A percentile compares a stretch with the other conserved stretches of the same genome.
Conservation (phyloP, 2,888 invertebrate genomes). For the Diaprepes abbreviatus region DNA sequence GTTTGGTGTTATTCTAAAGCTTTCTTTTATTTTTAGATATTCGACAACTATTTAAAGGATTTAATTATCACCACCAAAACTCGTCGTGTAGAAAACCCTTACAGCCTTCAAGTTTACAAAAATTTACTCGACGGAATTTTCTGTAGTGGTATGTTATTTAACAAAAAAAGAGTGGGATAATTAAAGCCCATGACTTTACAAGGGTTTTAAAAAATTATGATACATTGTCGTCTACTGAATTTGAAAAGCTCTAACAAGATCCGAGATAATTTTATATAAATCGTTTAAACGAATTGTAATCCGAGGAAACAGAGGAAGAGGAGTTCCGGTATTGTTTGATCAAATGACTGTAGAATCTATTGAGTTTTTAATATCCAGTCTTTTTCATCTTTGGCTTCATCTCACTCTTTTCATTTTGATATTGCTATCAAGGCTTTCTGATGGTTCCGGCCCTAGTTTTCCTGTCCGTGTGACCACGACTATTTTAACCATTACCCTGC, state of each 20-base stretch:
- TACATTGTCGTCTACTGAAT: slow-evolving; percentile 50
- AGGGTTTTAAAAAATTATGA: slow-evolving; percentile 31
- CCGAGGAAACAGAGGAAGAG: slow-evolving; percentile 43
- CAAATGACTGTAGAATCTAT: slow-evolving; percentile 34
- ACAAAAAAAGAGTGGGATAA: slow-evolving; percentile 53
- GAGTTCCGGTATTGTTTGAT: slow-evolving; percentile 52
- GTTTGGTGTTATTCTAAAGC: too few species aligned
- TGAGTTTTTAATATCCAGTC: too few species aligned
- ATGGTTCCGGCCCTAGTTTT: too few species aligned
- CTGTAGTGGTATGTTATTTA: slow-evolving; percentile 51
- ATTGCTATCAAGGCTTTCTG: too few species aligned
- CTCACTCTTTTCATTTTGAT: too few species aligned
- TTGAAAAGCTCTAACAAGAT: slow-evolving; percentile 22
- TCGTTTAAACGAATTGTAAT: slow-evolving; percentile 34
- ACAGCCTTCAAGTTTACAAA: neutral
- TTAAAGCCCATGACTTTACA: slow-evolving; percentile 50
- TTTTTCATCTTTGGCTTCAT: too few species aligned
- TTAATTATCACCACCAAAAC: too few species aligned
- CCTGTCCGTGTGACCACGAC: too few species aligned
- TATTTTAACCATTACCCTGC: too few species aligned
- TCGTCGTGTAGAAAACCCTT: neutral
- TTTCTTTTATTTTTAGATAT: too few species aligned
- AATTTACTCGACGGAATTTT: neutral
- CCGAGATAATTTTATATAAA: slow-evolving; percentile 35
- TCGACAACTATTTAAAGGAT: too few species aligned